Conservation (phyloP, 2,113 vertebrate species). For the Leuciscus idus region DNA sequence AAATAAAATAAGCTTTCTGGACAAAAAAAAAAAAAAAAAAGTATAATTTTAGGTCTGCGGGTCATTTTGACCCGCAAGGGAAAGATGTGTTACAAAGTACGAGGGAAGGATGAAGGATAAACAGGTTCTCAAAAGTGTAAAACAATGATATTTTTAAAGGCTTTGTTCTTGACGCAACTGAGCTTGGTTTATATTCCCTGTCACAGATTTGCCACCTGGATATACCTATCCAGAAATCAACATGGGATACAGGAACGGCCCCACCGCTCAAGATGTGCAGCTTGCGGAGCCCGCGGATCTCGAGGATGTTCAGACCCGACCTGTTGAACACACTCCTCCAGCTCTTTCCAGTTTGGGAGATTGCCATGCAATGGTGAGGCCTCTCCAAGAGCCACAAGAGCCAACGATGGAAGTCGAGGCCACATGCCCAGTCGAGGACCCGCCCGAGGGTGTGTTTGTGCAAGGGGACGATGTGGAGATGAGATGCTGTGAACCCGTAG, state of each 20-base stretch:
- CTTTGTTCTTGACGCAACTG: conserved; percentile 23
- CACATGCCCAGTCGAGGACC: conserved; percentile 56
- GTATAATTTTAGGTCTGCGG: too few species aligned
- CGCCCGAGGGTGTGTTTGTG: conserved; percentile 57
- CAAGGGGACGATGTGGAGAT: conserved; percentile 63
- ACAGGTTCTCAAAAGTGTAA: background rate
- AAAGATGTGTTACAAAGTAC: too few species aligned
- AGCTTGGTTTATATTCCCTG: conserved; percentile 37
- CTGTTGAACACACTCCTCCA: conserved; percentile 62
- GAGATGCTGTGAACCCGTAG: conserved; percentile 39
- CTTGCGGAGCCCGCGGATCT: conserved; percentile 85
- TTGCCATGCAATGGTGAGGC: conserved; percentile 68
- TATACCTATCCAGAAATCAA: conserved; percentile 79
- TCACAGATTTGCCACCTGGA: conserved; percentile 85
- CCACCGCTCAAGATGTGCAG: conserved; percentile 75
- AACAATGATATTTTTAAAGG: background rate
- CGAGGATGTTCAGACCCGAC: conserved; percentile 82
- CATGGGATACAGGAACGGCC: conserved; percentile 80
- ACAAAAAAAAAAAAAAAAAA: too few species aligned
- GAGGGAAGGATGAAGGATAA: too few species aligned
- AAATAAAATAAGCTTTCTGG: too few species aligned
- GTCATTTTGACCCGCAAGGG: too few species aligned
- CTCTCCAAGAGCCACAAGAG: conserved; percentile 66
- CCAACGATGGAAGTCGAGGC: conserved; percentile 56
- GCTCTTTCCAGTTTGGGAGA: conserved; percentile 66